Percentiles rank a stretch among this genome's conserved stretches.
phyloP scores from a whole-genome alignment of 2,888 invertebrate genomes.

The Griposia aprilina region DNA sequence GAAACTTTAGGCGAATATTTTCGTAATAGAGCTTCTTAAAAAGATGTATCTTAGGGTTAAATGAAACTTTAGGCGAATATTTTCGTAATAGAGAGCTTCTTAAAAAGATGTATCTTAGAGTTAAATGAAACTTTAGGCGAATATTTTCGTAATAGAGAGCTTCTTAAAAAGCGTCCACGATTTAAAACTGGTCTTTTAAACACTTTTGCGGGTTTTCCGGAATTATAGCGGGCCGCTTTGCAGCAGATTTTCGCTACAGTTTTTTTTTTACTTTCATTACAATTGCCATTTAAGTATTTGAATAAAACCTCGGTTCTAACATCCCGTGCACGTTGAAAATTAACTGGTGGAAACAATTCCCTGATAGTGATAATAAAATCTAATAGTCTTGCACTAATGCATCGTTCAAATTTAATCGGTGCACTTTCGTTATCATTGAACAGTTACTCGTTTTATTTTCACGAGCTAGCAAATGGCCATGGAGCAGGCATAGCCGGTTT shows the following conservation, averaged over 20 bases:
- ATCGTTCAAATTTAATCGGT: slow-evolving; percentile 12
- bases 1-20: too few relatives aligned
- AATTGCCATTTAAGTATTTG: neutral
- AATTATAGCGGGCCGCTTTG: neutral
- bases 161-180: neutral
- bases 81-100: neutral
- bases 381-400: slow-evolving; percentile 12
- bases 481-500: fast-evolving
- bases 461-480: neutral
- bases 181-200: neutral
- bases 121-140: too few relatives aligned
- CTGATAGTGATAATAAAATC: slow-evolving; percentile 4
- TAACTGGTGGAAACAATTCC: neutral
- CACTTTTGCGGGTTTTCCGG: too few relatives aligned
- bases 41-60: neutral
- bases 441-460: neutral
- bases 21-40: too few relatives aligned
- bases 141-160: too few relatives aligned
- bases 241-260: neutral
- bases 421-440: slow-evolving; percentile 13
- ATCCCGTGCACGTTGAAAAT: neutral
- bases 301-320: neutral
- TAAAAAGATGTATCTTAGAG: too few relatives aligned
- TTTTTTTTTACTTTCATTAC: neutral
- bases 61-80: neutral